Evolutionary conservation across 2,888 invertebrate genomes (phyloP).

Genomic region (Cataglyphis rosenhaueri): DNA sequence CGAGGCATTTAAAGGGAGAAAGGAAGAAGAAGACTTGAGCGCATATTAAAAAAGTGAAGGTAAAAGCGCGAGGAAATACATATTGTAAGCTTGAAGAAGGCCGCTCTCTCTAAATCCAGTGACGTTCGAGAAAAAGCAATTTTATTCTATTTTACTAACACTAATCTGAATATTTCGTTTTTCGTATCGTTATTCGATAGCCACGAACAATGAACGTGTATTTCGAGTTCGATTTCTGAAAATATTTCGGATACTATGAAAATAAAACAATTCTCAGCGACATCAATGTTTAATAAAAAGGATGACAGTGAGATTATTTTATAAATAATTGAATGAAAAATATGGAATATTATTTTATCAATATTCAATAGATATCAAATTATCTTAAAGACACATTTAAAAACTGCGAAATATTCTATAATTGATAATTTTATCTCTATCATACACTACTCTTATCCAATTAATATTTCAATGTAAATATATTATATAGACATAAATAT

Average conservation of each 20-base stretch:
- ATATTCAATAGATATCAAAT: neutral
- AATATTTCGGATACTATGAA: neutral
- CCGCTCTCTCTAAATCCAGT: neutral
- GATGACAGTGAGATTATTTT: neutral
- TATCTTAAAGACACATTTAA: neutral
- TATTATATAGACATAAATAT: neutral
- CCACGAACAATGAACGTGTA: neutral
- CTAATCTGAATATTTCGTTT: constrained; percentile 7
- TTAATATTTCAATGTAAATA: neutral
- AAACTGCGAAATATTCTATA: neutral
- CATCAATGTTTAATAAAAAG: neutral
- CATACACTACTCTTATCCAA: neutral
- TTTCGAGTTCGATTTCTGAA: neutral
- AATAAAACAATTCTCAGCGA: neutral
- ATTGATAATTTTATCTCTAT: neutral
- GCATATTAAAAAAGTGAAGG: neutral
- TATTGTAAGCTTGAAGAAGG: neutral
- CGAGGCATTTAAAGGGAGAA: neutral
- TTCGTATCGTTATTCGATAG: neutral
- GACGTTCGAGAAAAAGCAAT: constrained; percentile 12
- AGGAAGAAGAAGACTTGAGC: neutral
- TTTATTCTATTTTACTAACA: constrained; percentile 10
- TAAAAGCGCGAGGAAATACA: neutral
- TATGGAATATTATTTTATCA: neutral
- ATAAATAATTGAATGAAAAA: neutral